Percentiles rank a stretch among this genome's conserved stretches.
phyloP scores from a whole-genome alignment of 2,888 invertebrate genomes.

The Dinocampus coccinellae region DNA sequence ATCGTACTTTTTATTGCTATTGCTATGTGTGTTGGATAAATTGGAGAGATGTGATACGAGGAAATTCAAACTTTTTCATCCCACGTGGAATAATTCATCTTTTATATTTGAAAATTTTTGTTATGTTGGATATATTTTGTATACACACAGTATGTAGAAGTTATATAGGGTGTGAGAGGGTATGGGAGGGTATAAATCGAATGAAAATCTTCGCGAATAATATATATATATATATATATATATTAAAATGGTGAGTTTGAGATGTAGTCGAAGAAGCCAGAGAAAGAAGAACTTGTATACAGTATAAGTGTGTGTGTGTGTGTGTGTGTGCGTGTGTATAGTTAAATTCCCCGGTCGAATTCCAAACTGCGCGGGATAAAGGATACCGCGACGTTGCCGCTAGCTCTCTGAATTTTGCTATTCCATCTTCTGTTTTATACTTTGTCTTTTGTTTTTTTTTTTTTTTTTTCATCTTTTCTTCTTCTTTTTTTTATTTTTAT shows the following conservation, averaged over 20 bases:
- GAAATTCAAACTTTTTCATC: background rate
- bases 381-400: slow-evolving; percentile 42
- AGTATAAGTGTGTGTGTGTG: no score
- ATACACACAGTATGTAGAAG: background rate
- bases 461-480: slow-evolving; percentile 29
- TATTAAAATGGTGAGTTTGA: background rate
- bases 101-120: background rate
- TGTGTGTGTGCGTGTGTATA: background rate
- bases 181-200: slow-evolving; percentile 14
- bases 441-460: background rate
- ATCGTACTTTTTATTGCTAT: no score
- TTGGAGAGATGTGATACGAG: background rate
- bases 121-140: background rate
- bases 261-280: slow-evolving; percentile 8
- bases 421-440: slow-evolving; percentile 12
- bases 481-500: no score
- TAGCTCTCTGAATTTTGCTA: slow-evolving; percentile 28
- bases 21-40: background rate
- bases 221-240: no score
- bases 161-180: no score
- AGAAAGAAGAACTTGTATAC: background rate
- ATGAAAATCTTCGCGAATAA: background rate
- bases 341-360: slow-evolving; percentile 41
- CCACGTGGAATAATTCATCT: slow-evolving; percentile 1
- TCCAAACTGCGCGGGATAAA: slow-evolving; percentile 44